Evolutionary conservation across 2,888 invertebrate species (phyloP).

Genomic region (Drosophila austrosaltans): DNA sequence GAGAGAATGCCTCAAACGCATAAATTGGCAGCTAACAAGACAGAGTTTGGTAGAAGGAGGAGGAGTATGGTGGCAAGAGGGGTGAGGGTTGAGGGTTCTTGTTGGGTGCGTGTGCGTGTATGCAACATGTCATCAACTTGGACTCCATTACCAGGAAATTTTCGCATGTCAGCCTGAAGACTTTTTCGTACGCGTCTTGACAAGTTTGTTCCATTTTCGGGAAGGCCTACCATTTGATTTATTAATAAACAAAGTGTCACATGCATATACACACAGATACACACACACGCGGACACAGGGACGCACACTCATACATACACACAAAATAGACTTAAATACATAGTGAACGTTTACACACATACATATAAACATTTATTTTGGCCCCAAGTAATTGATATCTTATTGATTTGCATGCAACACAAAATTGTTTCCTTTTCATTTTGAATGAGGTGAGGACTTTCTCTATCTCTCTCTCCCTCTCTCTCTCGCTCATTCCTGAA

Average conservation of each 20-base stretch:
- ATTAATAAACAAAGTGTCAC: conserved; percentile 63
- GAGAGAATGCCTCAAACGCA: conserved; percentile 23
- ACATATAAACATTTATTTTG: conserved; percentile 14
- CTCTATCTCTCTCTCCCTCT: not conserved
- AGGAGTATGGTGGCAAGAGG: too few relatives aligned
- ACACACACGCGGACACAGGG: conserved; percentile 16
- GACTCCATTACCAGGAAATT: conserved; percentile 48
- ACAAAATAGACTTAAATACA: not conserved
- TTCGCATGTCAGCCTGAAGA: conserved; percentile 56
- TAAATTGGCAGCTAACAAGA: conserved; percentile 44
- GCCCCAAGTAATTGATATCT: conserved; percentile 55
- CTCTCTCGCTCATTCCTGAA: not conserved
- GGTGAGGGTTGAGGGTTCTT: too few relatives aligned
- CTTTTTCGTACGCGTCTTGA: conserved; percentile 20
- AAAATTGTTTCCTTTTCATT: conserved; percentile 4
- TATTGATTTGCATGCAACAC: conserved; percentile 53
- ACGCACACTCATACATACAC: not conserved
- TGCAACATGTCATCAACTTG: conserved; percentile 24
- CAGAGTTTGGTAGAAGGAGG: not conserved
- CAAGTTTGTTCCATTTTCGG: conserved; percentile 60
- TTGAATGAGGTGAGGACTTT: not conserved
- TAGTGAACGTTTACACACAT: not conserved
- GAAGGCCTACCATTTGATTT: conserved; percentile 59
- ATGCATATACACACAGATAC: not conserved
- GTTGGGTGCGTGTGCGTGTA: conserved; percentile 9